Evolutionary conservation across 2,113 vertebrate genomes (phyloP).

Genomic region (Cyprinodon variegatus): DNA sequence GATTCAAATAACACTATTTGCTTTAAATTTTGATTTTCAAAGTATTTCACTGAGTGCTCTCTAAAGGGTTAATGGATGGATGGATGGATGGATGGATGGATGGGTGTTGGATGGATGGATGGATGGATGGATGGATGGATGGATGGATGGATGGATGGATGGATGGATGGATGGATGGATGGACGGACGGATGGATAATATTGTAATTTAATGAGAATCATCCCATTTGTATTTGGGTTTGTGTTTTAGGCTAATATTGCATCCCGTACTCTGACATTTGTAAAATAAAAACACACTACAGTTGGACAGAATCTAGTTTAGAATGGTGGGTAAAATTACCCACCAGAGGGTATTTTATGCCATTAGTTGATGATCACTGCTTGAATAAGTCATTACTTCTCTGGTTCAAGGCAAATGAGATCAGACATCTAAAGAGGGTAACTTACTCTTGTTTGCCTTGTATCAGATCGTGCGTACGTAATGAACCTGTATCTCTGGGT

Average conservation of each 20-base stretch:
- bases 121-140: too few species aligned
- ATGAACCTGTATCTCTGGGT: conserved; percentile 32
- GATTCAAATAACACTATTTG: too few species aligned
- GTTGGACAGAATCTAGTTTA: neutral
- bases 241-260: neutral
- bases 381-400: conserved; percentile 39
- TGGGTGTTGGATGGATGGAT: too few species aligned
- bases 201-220: too few species aligned
- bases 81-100: too few species aligned
- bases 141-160: too few species aligned
- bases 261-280: neutral
- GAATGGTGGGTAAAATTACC: neutral
- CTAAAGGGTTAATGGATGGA: too few species aligned
- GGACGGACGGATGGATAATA: too few species aligned
- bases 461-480: conserved; percentile 32
- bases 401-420: conserved; percentile 25
- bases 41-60: too few species aligned
- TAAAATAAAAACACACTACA: neutral
- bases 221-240: neutral
- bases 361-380: conserved; percentile 40
- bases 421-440: conserved; percentile 39
- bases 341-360: conserved; percentile 29
- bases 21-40: too few species aligned
- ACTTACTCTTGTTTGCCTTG: conserved; percentile 27
- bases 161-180: too few species aligned